Evolutionary conservation across 1,140 invertebrate genomes (phyloP).

Genomic region (Reticulitermes speratus): DNA sequence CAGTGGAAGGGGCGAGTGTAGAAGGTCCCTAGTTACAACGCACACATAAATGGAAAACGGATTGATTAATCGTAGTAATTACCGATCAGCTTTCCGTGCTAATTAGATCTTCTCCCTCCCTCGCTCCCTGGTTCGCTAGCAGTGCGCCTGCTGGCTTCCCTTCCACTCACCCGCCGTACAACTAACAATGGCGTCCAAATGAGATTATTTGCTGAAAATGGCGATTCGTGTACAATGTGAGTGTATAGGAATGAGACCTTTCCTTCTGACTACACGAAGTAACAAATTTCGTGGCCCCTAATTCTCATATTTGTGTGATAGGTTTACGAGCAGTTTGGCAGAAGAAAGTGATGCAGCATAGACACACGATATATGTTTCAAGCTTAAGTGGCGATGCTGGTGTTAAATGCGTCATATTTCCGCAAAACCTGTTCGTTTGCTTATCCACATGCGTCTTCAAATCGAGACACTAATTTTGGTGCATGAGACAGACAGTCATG

Average conservation of each 20-base stretch:
- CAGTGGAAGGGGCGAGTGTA: background rate
- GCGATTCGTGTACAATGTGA: conserved; percentile 21
- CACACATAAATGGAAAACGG: conserved; percentile 53
- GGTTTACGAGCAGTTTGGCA: too few species aligned
- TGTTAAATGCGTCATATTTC: too few species aligned
- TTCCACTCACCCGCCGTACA: background rate
- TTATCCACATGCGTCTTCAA: too few species aligned
- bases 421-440: too few species aligned
- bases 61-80: conserved; percentile 57
- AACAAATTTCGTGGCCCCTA: too few species aligned
- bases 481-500: too few species aligned
- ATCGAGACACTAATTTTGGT: too few species aligned
- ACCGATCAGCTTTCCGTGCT: conserved; percentile 48
- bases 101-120: conserved; percentile 43
- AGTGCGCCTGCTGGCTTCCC: conserved; percentile 5
- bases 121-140: background rate
- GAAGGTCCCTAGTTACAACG: conserved; percentile 29
- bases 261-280: background rate
- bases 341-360: too few species aligned
- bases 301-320: too few species aligned
- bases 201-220: conserved; percentile 34
- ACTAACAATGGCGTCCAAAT: conserved; percentile 31
- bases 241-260: background rate
- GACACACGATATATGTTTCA: too few species aligned
- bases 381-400: too few species aligned